These are phyloP conservation scores for Heliconius hewitsoni DNA, from an alignment of 1,140 invertebrate genomes.

Conservation along the genomic window DNA sequence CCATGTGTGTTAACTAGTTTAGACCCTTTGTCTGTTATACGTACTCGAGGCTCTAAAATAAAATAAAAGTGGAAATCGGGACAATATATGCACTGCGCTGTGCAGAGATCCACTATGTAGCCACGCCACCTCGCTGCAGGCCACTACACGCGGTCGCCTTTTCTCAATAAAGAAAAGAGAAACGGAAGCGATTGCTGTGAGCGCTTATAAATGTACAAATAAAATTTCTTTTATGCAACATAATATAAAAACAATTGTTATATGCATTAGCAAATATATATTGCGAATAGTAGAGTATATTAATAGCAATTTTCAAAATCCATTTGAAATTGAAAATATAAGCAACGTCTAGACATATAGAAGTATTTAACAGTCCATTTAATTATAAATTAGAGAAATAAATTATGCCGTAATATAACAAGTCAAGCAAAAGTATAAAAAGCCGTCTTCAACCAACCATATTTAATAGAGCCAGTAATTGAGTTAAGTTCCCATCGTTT, in stretches of 20 bases:
- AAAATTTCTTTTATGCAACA: background rate
- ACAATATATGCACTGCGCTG: constrained; percentile 19
- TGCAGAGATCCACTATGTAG: constrained; percentile 13
- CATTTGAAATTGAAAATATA: background rate
- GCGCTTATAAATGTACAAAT: constrained; percentile 24
- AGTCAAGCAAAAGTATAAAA: constrained; percentile 9
- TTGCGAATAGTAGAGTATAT: background rate
- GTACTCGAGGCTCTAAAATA: constrained; percentile 40
- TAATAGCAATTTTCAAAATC: background rate
- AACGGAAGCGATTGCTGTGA: constrained; percentile 28
- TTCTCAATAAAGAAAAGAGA: constrained; percentile 34
- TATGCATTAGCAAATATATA: background rate
- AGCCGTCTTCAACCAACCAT: background rate
- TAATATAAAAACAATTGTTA: background rate
- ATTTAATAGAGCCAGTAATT: constrained; percentile 27
- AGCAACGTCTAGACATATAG: background rate
- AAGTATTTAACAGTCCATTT: background rate
- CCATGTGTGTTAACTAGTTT: constrained; percentile 72
- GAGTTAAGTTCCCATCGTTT: constrained; percentile 23
- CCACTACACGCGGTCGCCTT: constrained; percentile 42
- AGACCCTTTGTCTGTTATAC: constrained; percentile 42
- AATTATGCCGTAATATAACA: constrained; percentile 1
- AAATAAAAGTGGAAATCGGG: constrained; percentile 37
- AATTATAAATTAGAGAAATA: background rate
- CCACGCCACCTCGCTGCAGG: constrained; percentile 29